These are phyloP conservation scores for Gari tellinella DNA, from an alignment of 2,888 invertebrate genomes.

Conservation along the genomic window DNA sequence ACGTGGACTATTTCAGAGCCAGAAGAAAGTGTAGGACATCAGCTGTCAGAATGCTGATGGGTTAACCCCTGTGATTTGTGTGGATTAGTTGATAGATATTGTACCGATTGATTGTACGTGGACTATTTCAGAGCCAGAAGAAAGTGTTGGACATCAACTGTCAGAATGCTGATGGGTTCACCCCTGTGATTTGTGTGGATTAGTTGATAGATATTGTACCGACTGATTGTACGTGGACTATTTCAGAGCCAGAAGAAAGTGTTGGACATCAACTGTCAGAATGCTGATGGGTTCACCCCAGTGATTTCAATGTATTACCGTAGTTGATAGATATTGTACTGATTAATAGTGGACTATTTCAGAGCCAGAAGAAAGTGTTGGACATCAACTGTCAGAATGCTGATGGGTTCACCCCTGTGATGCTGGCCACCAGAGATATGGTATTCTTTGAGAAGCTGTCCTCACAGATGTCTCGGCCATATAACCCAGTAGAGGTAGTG, in stretches of 20 bases:
- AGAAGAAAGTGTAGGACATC: too few relatives aligned
- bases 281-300: slow-evolving; percentile 81
- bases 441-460: slow-evolving; percentile 79
- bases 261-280: slow-evolving; percentile 80
- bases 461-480: slow-evolving; percentile 72
- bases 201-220: too few relatives aligned
- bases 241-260: slow-evolving; percentile 72
- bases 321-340: too few relatives aligned
- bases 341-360: too few relatives aligned
- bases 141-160: slow-evolving; percentile 80
- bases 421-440: slow-evolving; percentile 80
- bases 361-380: slow-evolving; percentile 72
- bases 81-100: too few relatives aligned
- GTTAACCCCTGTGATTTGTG: too few relatives aligned
- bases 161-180: slow-evolving; percentile 80
- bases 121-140: slow-evolving; percentile 67
- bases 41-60: too few relatives aligned
- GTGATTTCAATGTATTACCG: too few relatives aligned
- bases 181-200: slow-evolving; percentile 81
- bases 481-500: slow-evolving; percentile 79
- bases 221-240: too few relatives aligned
- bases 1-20: too few relatives aligned
- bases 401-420: slow-evolving; percentile 81
- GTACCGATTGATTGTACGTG: too few relatives aligned
- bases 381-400: slow-evolving; percentile 82